Base-by-base conservation (phyloP, 2,888 invertebrate genomes). In the Labia minor region DNA sequence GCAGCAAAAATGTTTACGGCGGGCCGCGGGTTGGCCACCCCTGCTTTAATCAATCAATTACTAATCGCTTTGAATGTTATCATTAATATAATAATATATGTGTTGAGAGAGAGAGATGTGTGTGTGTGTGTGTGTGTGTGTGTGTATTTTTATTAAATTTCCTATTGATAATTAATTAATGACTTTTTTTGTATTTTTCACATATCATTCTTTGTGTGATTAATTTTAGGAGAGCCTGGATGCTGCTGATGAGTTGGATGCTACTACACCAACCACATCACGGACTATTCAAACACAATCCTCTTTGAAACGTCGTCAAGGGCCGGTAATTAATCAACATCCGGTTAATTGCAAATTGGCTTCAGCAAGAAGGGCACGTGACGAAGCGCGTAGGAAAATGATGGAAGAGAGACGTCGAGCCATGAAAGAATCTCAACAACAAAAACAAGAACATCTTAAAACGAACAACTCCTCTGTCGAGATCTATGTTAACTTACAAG, bases 301-400 rank as follows among this genome's bases (percentile, higher is more conserved):
- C n/a, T 63, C 8, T 37, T 62, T 61, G 21, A 16, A 19, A 66
- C 62, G 64, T 64, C 21, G 33, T 33, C 33, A 18, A n/a, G 37
- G 11, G 37, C 68, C 19, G 21, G 18, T 21, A 26, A n/a, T 18
- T 18, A 21, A 11, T 14, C 20, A 19, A 61, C 19, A 18, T 21
- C 18, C 18, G 20, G 20, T 33, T 62, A 19, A 62, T 26, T 18
- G 66, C 65, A 72, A 71, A 68, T 65, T 70, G 6, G 71, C 71
- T 66, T 74, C 74, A 68, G 76, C 76, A 11, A 75, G 77, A 62
- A 76, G 75, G 69, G 76, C 76, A 0, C 73, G 80, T 21, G 79
- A 80, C 67, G 84, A 82, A 71, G 89, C 90, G 61, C 82, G 94
- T 70, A 88, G 88, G 72, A 88, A 89, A 72, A 83, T 95, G 82